These are phyloP conservation scores for Tipula vernalis DNA, from an alignment of 2,888 invertebrate genomes.

Conservation along the genomic window DNA sequence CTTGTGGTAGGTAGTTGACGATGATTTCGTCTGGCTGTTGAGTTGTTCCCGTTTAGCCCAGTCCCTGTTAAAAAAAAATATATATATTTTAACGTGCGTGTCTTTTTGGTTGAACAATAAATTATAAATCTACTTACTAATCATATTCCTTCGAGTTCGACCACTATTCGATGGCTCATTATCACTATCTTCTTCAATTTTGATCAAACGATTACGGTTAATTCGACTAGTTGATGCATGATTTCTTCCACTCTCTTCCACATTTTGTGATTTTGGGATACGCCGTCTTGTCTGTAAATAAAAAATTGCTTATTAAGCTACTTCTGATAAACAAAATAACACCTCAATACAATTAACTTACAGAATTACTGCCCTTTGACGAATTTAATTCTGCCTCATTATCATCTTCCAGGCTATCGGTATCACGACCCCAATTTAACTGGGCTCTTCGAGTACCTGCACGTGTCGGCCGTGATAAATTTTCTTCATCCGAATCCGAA, in stretches of 20 bases:
- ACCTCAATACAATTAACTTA: background rate
- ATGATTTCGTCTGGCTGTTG: background rate
- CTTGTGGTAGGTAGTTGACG: background rate
- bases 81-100: background rate
- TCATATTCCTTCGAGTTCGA: background rate
- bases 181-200: conserved; percentile 15
- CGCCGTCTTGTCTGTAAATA: background rate
- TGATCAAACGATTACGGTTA: background rate
- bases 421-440: conserved; percentile 28
- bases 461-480: conserved; percentile 27
- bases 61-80: background rate
- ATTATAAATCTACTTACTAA: background rate
- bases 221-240: background rate
- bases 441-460: conserved; percentile 30
- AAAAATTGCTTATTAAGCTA: background rate
- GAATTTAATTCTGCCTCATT: conserved; percentile 19
- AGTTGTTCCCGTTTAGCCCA: background rate
- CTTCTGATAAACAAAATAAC: background rate
- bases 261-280: background rate
- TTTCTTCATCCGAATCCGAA: conserved; percentile 26
- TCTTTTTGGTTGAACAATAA: background rate
- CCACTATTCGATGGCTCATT: conserved; percentile 5
- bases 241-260: background rate
- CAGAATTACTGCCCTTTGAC: background rate
- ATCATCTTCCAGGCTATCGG: conserved; percentile 27